Percentiles rank a stretch among this genome's conserved stretches.
phyloP scores from a whole-genome alignment of 1,140 invertebrate species.

The Ceratina calcarata region DNA sequence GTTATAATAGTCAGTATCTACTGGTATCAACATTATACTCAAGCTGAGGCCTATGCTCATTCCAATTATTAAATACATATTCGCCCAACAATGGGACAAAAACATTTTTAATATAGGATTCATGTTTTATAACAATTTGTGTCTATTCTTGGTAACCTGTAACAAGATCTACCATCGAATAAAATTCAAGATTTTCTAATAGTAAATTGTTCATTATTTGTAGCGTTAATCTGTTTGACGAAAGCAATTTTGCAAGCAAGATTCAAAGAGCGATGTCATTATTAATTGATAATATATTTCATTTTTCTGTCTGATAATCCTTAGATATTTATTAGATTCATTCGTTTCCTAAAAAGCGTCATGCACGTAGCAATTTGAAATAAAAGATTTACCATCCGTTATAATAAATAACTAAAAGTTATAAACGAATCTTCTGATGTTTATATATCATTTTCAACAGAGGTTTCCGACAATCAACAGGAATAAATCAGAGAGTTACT shows the following conservation, averaged over 20 bases:
- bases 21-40: conserved; percentile 73
- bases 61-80: conserved; percentile 76
- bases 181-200: neutral
- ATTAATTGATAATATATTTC: neutral
- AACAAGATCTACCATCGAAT: neutral
- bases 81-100: conserved; percentile 72
- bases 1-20: conserved; percentile 63
- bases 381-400: neutral
- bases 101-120: conserved; percentile 70
- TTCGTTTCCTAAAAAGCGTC: neutral
- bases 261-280: neutral
- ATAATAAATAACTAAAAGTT: neutral
- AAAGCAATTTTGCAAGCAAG: neutral
- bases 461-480: neutral
- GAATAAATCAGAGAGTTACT: neutral
- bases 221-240: neutral
- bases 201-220: neutral
- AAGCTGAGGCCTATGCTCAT: conserved; percentile 75
- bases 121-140: conserved; percentile 55
- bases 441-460: neutral
- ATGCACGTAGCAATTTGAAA: neutral
- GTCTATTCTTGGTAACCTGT: neutral
- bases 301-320: neutral
- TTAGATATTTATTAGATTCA: neutral
- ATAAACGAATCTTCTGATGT: neutral